Percentiles rank a stretch among this genome's conserved stretches.
These are phyloP conservation scores for Caradrina kadenii DNA, from an alignment of 2,888 invertebrate species.

Conservation along the genomic window DNA sequence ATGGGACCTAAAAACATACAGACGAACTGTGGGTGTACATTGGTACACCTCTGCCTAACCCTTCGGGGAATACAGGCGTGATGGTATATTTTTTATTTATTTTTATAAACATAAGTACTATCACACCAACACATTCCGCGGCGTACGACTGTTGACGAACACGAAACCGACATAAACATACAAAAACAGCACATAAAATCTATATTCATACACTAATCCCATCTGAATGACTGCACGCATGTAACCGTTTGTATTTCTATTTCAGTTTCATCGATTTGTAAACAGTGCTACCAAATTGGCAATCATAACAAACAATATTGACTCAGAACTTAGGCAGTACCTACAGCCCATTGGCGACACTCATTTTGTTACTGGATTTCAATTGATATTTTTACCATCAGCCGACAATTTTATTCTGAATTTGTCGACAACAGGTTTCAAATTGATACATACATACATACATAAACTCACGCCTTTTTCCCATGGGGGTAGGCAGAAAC, in stretches of 20 bases:
- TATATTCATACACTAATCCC: constrained; percentile 22
- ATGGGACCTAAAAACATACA: too few relatives aligned
- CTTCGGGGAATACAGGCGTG: too few relatives aligned
- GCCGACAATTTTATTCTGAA: background rate
- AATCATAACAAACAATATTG: constrained; percentile 40
- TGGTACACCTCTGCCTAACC: too few relatives aligned
- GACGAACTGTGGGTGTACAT: too few relatives aligned
- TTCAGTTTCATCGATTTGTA: constrained; percentile 16
- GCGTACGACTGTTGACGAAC: background rate
- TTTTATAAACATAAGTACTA: too few relatives aligned
- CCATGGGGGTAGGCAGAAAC: too few relatives aligned
- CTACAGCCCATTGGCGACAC: constrained; percentile 3
- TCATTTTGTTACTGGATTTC: background rate
- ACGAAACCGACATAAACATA: background rate
- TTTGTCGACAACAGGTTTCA: too few relatives aligned
- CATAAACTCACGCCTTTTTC: too few relatives aligned
- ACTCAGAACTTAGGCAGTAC: constrained; percentile 12
- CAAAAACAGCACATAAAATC: constrained; percentile 4
- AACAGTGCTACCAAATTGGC: constrained; percentile 44
- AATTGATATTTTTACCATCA: constrained; percentile 16
- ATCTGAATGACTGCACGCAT: constrained; percentile 7
- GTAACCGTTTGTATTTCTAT: constrained; percentile 21
- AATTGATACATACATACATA: too few relatives aligned
- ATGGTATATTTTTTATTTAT: too few relatives aligned
- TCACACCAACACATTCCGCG: background rate